Conservation (phyloP, 2,113 vertebrate species). For the Rhinogobius similis region DNA sequence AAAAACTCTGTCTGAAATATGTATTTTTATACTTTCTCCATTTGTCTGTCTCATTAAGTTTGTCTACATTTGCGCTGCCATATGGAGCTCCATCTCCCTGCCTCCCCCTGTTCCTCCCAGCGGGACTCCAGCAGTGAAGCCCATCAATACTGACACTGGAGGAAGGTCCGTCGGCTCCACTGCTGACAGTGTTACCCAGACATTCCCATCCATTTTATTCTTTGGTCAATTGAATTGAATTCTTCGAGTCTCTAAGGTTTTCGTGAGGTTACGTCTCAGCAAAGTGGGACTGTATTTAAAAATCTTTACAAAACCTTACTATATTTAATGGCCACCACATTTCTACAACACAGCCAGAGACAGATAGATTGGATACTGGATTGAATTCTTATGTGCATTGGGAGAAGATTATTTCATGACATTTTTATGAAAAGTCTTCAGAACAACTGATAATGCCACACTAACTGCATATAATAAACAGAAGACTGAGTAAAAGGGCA, state of each 20-base stretch:
- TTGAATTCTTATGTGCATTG: too few relatives aligned
- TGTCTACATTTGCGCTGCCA: slow-evolving; percentile 22
- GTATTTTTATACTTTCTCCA: slow-evolving; percentile 15
- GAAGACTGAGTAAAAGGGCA: slow-evolving; percentile 46
- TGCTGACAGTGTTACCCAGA: slow-evolving; percentile 35
- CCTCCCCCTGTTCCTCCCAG: slow-evolving; percentile 28
- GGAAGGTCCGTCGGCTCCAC: slow-evolving; percentile 35
- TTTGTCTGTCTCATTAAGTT: not conserved
- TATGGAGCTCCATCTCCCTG: slow-evolving; percentile 22
- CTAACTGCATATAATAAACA: too few relatives aligned
- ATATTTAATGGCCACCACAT: not conserved
- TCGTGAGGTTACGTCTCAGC: slow-evolving; percentile 31
- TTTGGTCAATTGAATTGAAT: slow-evolving; percentile 31
- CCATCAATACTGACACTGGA: slow-evolving; percentile 57
- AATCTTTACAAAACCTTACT: not conserved
- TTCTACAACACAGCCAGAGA: too few relatives aligned
- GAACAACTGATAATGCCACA: not conserved
- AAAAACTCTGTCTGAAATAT: slow-evolving; percentile 50
- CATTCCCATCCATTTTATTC: slow-evolving; percentile 43
- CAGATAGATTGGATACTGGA: too few relatives aligned
- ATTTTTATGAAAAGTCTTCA: not conserved
- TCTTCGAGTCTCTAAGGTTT: slow-evolving; percentile 26
- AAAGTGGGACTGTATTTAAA: slow-evolving; percentile 39
- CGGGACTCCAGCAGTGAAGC: slow-evolving; percentile 15
- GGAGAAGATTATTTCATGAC: too few relatives aligned